Evolutionary conservation across 1,140 invertebrate genomes (phyloP).

Genomic region (Hyphantria cunea): DNA sequence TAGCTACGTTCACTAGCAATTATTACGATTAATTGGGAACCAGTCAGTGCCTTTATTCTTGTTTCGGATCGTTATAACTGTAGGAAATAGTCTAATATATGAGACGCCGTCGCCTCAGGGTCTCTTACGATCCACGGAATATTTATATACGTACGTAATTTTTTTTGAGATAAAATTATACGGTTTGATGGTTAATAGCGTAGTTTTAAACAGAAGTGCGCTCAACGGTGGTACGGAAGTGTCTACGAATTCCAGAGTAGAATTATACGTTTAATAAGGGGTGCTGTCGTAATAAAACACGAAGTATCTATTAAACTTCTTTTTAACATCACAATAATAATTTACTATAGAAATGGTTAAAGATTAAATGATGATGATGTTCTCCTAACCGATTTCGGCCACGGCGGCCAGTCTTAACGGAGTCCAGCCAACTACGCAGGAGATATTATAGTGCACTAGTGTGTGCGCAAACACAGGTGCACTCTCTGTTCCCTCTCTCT

Average conservation of each 20-base stretch:
- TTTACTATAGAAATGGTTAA: too few relatives aligned
- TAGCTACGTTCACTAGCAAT: constrained; percentile 38
- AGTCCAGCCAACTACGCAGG: too few relatives aligned
- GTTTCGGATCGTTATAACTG: constrained; percentile 36
- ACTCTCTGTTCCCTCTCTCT: too few relatives aligned
- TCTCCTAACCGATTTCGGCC: too few relatives aligned
- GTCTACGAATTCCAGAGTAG: constrained; percentile 3
- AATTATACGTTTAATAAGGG: constrained; percentile 7
- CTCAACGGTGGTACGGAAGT: constrained; percentile 26
- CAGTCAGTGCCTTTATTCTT: constrained; percentile 39
- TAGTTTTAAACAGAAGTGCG: constrained; percentile 27
- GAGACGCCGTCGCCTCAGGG: constrained; percentile 22
- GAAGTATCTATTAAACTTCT: too few relatives aligned
- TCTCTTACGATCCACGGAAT: constrained; percentile 10
- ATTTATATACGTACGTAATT: constrained; percentile 24
- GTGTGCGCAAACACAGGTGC: too few relatives aligned
- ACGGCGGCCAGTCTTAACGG: too few relatives aligned
- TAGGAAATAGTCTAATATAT: constrained; percentile 31
- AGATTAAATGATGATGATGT: too few relatives aligned
- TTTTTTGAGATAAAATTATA: constrained; percentile 25
- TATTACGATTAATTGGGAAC: constrained; percentile 48
- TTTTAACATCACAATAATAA: too few relatives aligned
- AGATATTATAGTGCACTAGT: too few relatives aligned
- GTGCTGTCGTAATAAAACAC: too few relatives aligned
- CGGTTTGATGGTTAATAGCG: constrained; percentile 16